Conservation (phyloP, 2,888 invertebrate genomes). For the Oscheius sp. region DNA sequence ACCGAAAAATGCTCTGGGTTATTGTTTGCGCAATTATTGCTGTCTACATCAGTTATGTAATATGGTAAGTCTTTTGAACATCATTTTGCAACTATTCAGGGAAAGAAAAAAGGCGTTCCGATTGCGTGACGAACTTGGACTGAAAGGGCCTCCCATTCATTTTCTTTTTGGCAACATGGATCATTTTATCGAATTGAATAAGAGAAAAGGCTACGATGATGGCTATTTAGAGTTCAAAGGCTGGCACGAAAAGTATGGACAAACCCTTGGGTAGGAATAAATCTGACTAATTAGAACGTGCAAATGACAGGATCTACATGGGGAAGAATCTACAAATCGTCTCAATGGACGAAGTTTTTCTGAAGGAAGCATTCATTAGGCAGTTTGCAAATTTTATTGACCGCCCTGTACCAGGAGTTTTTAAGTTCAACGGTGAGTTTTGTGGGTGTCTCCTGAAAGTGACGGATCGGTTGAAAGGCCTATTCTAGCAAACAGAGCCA, state of each 20-base stretch:
- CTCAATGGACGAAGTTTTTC: constrained; percentile 52
- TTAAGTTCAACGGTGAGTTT: constrained; percentile 26
- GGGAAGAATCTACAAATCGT: constrained; percentile 46
- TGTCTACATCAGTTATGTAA: constrained; percentile 1
- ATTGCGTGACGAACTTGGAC: constrained; percentile 31
- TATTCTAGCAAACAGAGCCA: background rate
- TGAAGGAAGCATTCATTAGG: constrained; percentile 60
- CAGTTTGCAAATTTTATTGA: constrained; percentile 60
- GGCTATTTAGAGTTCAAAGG: constrained; percentile 24
- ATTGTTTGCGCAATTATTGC: background rate
- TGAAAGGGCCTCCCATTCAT: constrained; percentile 38
- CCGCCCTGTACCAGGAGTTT: constrained; percentile 39
- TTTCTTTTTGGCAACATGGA: constrained; percentile 43
- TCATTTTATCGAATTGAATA: constrained; percentile 33
- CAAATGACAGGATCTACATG: constrained; percentile 44
- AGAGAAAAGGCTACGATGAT: constrained; percentile 38
- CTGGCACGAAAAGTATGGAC: constrained; percentile 40
- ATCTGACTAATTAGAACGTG: constrained; percentile 20
- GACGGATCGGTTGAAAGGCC: background rate
- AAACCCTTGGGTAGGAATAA: constrained; percentile 24
- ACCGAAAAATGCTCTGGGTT: constrained; percentile 5
- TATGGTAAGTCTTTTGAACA: constrained; percentile 9
- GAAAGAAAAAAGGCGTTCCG: background rate
- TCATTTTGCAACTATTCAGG: background rate
- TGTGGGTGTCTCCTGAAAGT: background rate